Percentiles rank a stretch among this genome's conserved stretches.
Evolutionary conservation across 1,140 invertebrate species (phyloP).

Genomic region (Sitobion miscanthi): DNA sequence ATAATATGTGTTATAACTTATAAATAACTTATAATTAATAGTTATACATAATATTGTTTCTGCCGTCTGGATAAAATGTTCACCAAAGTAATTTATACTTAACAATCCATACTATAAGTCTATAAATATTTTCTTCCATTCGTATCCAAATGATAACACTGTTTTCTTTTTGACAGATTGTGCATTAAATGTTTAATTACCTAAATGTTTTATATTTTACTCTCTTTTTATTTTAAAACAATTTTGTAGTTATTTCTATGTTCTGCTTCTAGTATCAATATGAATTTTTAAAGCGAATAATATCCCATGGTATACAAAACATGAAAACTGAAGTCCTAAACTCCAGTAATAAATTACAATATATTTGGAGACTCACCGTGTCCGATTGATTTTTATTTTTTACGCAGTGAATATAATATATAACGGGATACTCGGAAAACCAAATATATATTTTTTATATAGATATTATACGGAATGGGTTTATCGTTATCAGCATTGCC

Average conservation of each 20-base stretch:
- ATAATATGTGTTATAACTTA: too few species aligned
- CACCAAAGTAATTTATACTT: too few species aligned
- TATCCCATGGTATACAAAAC: not conserved
- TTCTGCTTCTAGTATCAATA: not conserved
- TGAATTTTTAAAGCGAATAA: not conserved
- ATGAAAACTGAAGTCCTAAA: not conserved
- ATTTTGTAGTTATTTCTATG: too few species aligned
- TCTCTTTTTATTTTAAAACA: not conserved
- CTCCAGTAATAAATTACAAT: not conserved
- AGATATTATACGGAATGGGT: not conserved
- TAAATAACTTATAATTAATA: too few species aligned
- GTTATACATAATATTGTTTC: too few species aligned
- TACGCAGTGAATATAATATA: not conserved
- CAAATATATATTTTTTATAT: not conserved
- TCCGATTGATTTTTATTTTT: not conserved
- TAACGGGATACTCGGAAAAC: not conserved
- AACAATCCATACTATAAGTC: too few species aligned
- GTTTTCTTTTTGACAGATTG: not conserved
- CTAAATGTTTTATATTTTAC: not conserved
- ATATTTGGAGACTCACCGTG: not conserved
- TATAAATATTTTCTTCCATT: too few species aligned
- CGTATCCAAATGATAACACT: not conserved
- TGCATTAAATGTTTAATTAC: not conserved
- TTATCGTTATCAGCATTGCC: not conserved
- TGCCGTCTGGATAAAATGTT: too few species aligned